A percentile compares a stretch with the other conserved stretches of the same genome.
phyloP scores from a whole-genome alignment of 2,888 invertebrate species.

The Gari tellinella region DNA sequence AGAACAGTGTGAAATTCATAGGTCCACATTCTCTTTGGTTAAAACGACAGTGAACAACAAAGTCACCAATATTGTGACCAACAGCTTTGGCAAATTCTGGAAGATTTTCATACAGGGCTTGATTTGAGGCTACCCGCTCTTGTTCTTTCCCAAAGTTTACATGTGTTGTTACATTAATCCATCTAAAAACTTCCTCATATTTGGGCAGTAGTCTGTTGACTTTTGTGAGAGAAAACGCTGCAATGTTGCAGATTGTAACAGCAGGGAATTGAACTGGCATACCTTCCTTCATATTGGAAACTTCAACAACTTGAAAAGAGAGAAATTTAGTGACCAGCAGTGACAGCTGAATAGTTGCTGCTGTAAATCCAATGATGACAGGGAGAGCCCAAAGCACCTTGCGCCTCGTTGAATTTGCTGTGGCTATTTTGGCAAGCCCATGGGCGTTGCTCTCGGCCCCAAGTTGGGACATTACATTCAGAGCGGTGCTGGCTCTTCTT shows the following conservation, averaged over 20 bases:
- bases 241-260: slow-evolving; percentile 81
- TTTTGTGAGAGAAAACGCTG: slow-evolving; percentile 76
- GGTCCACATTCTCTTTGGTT: slow-evolving; percentile 71
- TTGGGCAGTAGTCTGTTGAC: slow-evolving; percentile 53
- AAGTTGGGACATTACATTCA: slow-evolving; percentile 75
- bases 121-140: slow-evolving; percentile 69
- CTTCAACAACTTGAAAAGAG: slow-evolving; percentile 77
- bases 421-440: slow-evolving; percentile 78
- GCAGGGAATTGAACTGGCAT: slow-evolving; percentile 81
- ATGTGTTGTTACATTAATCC: slow-evolving; percentile 65
- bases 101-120: slow-evolving; percentile 80
- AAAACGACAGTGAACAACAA: slow-evolving; percentile 77
- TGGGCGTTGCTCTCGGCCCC: slow-evolving; percentile 80
- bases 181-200: slow-evolving; percentile 60
- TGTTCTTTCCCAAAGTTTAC: slow-evolving; percentile 69
- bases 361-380: slow-evolving; percentile 79
- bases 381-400: slow-evolving; percentile 79
- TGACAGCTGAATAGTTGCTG: slow-evolving; percentile 78
- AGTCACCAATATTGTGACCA: slow-evolving; percentile 75
- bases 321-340: slow-evolving; percentile 78
- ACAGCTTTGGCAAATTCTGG: slow-evolving; percentile 71
- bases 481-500: slow-evolving; percentile 54
- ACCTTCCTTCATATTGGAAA: slow-evolving; percentile 78
- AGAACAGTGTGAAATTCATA: slow-evolving; percentile 74
- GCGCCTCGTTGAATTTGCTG: slow-evolving; percentile 72